phyloP scores from a whole-genome alignment of 2,888 invertebrate species.

The Temnothorax rugatulus region DNA sequence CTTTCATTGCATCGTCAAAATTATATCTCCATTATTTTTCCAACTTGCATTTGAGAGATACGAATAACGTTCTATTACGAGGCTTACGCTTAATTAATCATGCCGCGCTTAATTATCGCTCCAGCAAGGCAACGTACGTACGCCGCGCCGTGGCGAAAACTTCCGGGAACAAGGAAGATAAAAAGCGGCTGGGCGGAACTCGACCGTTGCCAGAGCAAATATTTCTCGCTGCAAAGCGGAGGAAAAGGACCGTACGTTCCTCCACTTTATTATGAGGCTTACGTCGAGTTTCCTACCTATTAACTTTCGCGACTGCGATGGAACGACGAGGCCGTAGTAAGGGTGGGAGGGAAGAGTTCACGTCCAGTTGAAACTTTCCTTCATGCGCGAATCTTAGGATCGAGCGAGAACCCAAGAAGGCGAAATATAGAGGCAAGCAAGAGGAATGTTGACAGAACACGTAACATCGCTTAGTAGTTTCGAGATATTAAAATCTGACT shows the following conservation, averaged over 20 bases:
- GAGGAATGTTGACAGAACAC: slow-evolving; percentile 35
- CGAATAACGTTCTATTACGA: not conserved
- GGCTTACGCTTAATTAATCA: slow-evolving; percentile 10
- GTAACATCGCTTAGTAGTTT: slow-evolving; percentile 35
- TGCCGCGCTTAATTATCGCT: slow-evolving; percentile 44
- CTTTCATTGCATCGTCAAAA: not conserved
- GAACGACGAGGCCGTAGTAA: not conserved
- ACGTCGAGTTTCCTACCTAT: slow-evolving; percentile 72
- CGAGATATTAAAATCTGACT: slow-evolving; percentile 39
- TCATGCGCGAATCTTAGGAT: slow-evolving; percentile 29
- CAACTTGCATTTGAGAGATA: slow-evolving; percentile 20
- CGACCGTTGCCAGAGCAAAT: slow-evolving; percentile 55
- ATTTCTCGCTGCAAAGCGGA: slow-evolving; percentile 59
- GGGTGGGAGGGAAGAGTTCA: slow-evolving; percentile 51
- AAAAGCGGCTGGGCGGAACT: slow-evolving; percentile 41
- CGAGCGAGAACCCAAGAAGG: slow-evolving; percentile 10
- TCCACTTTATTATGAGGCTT: slow-evolving; percentile 77
- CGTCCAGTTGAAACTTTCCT: slow-evolving; percentile 60
- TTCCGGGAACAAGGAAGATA: slow-evolving; percentile 49
- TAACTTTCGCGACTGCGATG: slow-evolving; percentile 64
- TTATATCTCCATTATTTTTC: not conserved
- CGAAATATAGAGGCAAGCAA: not conserved
- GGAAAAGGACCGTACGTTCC: slow-evolving; percentile 72
- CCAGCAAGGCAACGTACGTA: not conserved
- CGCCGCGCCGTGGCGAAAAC: slow-evolving; percentile 27